Evolutionary conservation across 2,888 invertebrate genomes (phyloP), one percentile per base, ranked within the genome.

Genomic region (Molanna angustata): DNA sequence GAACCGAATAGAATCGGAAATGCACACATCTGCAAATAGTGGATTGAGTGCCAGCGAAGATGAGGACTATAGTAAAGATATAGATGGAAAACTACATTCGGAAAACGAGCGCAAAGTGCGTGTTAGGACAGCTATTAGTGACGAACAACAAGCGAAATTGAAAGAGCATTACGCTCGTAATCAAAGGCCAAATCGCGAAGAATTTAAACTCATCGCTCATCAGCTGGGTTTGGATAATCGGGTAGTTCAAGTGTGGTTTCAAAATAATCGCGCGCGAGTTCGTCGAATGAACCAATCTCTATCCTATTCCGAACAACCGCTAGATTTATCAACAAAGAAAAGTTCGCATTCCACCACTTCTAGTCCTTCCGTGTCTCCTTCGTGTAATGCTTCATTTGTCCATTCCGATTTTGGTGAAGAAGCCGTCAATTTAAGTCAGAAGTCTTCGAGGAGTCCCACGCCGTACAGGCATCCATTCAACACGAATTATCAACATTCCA

Each of bases 161-260:
- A 93, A 93, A 67, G 86, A 90, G 57, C 90, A 94, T 67, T 99
- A 96, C 69, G 80, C 88, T 44, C 70, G 86, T 16, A 97, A 99
- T 72, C 89, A 95, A 6, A 83, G 95, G 56, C 98, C 99, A 1
- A 93, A 93, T 66, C 87, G 95, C 43, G 94, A 94, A 62, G 97
- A 97, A 67, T 85, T 98, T 62, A 86, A 88, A 46, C 83, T 88
- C 67, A 92, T 99, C 63, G 95, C 95, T 2, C 84, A 88, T 16
- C 80, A 79, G 55, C 78, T 86, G 35, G 85, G 86, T 47, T 84
- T 87, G 62, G 87, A 86, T 50, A 85, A 87, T 35, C 77, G 91
- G 52, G 90, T 91, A 1, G 89, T 90, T 2, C 88, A 95, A 77
- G 96, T 95, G 4, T 96, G 96, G 95, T 96, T 96, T 69, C 96